Percentiles rank a stretch among this genome's conserved stretches.
Conservation (phyloP, 1,140 invertebrate genomes). For the Bombus sibiricus region DNA sequence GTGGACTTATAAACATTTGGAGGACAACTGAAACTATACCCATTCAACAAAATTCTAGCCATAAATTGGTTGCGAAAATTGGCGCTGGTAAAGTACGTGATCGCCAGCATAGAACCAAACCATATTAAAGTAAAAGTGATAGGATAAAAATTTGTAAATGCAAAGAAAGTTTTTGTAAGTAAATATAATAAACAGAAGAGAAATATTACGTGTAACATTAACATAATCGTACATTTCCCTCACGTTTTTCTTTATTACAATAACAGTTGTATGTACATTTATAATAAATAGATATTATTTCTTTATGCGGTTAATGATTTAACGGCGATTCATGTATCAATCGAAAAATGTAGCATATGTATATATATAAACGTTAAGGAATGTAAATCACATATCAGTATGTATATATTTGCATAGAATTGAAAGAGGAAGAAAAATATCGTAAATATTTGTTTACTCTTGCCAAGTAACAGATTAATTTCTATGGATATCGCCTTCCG, state of each 20-base stretch:
- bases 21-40: slow-evolving; percentile 67
- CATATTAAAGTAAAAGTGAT: slow-evolving; percentile 72
- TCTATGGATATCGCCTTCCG: slow-evolving; percentile 20
- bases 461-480: slow-evolving; percentile 43
- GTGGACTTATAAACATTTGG: slow-evolving; percentile 86
- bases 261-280: slow-evolving; percentile 80
- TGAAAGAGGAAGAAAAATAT: slow-evolving; percentile 59
- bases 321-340: slow-evolving; percentile 73
- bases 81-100: slow-evolving; percentile 72
- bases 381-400: slow-evolving; percentile 64
- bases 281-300: slow-evolving; percentile 80
- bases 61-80: slow-evolving; percentile 72
- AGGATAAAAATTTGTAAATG: slow-evolving; percentile 59
- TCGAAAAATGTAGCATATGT: slow-evolving; percentile 70
- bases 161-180: slow-evolving; percentile 49
- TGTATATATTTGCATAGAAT: slow-evolving; percentile 62
- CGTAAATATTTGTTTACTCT: slow-evolving; percentile 44
- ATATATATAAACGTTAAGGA: slow-evolving; percentile 65
- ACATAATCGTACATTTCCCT: slow-evolving; percentile 64
- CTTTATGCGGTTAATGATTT: slow-evolving; percentile 74
- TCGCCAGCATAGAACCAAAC: slow-evolving; percentile 74
- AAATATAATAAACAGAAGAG: slow-evolving; percentile 52
- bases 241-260: slow-evolving; percentile 78
- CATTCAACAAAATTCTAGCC: slow-evolving; percentile 49
- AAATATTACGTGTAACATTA: slow-evolving; percentile 45